Percentiles rank a stretch among this genome's conserved stretches.
Conservation (phyloP, 2,113 vertebrate species). For the Ibidorhyncha struthersii region DNA sequence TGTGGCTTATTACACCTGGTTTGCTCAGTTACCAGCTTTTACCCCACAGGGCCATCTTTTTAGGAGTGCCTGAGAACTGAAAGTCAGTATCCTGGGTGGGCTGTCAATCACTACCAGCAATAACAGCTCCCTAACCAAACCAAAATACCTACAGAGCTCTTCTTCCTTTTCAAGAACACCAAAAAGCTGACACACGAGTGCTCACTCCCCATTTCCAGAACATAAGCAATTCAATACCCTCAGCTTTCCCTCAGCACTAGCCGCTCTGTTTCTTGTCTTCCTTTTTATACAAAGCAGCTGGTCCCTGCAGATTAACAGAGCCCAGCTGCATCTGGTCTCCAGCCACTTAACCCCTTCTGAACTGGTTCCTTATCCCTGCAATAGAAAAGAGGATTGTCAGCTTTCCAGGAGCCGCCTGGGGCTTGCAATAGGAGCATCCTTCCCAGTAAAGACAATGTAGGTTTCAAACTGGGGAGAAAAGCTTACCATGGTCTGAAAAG, state of each 20-base stretch:
- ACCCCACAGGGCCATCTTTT: background rate
- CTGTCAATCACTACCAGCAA: constrained; percentile 6
- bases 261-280: constrained; percentile 57
- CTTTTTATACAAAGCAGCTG: constrained; percentile 67
- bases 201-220: background rate
- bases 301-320: constrained; percentile 63
- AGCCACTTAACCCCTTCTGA: constrained; percentile 62
- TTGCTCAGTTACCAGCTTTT: background rate
- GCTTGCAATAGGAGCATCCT: background rate
- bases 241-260: constrained; percentile 28
- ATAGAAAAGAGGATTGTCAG: background rate
- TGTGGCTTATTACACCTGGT: background rate
- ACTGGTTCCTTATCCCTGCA: background rate
- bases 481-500: background rate
- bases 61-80: background rate
- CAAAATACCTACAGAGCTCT: constrained; percentile 45
- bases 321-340: constrained; percentile 58
- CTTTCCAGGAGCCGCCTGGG: background rate
- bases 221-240: constrained; percentile 43
- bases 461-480: background rate
- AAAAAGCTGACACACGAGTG: background rate
- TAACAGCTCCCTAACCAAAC: background rate
- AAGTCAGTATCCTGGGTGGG: background rate
- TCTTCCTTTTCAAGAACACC: constrained; percentile 35
- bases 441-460: background rate